These are phyloP conservation scores for Daphoenositta chrysoptera DNA, from an alignment of 2,113 vertebrate genomes.

Conservation along the genomic window DNA sequence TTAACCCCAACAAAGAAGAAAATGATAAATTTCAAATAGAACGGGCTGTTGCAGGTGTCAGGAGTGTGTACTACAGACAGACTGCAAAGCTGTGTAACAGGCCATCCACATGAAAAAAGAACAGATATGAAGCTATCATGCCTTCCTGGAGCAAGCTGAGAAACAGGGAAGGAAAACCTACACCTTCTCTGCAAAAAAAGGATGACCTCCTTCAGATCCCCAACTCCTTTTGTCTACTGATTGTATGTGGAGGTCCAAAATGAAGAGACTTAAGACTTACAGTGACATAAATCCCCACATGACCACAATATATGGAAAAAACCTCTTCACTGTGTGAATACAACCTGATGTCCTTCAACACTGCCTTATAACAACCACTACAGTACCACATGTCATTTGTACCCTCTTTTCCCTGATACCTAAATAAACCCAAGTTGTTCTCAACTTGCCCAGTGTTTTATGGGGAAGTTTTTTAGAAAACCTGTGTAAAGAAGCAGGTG, in stretches of 20 bases:
- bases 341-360: not conserved
- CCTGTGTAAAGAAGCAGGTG: not conserved
- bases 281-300: not conserved
- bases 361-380: not conserved
- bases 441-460: not conserved
- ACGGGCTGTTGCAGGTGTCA: not conserved
- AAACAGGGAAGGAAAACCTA: not conserved
- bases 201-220: not conserved
- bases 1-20: not conserved
- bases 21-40: not conserved
- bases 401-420: too few relatives aligned
- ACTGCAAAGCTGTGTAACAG: not conserved
- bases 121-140: rapidly evolving
- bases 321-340: not conserved
- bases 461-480: not conserved
- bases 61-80: not conserved
- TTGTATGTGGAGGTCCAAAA: not conserved
- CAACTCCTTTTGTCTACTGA: not conserved
- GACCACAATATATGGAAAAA: rapidly evolving
- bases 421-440: not conserved
- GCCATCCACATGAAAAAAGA: not conserved
- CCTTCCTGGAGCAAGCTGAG: not conserved
- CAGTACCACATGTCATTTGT: rapidly evolving
- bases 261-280: not conserved
- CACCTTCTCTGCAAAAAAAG: not conserved